These are phyloP conservation scores for Babylonia areolata DNA, from an alignment of 1,140 invertebrate species.

Conservation along the genomic window DNA sequence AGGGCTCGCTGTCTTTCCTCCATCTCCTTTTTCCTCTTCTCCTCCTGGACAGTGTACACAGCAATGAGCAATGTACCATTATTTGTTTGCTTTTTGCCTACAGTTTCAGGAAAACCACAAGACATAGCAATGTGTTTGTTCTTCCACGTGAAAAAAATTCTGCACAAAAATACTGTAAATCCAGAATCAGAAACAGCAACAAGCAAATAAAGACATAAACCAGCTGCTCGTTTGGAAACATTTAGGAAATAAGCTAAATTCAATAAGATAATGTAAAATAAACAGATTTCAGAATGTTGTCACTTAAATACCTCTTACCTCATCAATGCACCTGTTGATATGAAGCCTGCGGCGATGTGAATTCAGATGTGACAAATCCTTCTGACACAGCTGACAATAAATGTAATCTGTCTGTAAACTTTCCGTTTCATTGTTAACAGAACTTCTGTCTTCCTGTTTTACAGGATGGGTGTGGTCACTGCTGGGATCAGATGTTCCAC, in stretches of 20 bases:
- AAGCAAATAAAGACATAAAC: neutral
- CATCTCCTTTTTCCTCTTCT: conserved; percentile 45
- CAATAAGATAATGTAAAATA: neutral
- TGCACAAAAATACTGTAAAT: neutral
- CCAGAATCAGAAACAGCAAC: neutral
- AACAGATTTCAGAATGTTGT: too few relatives aligned
- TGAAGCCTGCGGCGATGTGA: conserved; percentile 57
- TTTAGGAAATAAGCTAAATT: neutral
- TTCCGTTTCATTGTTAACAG: neutral
- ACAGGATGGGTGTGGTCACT: neutral
- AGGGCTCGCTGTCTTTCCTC: conserved; percentile 40
- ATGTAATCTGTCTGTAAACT: conserved; percentile 31
- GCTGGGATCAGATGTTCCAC: neutral
- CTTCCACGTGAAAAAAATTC: neutral
- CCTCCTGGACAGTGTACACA: conserved; percentile 26
- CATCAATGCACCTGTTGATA: conserved; percentile 61
- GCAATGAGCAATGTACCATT: neutral
- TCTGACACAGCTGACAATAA: conserved; percentile 62
- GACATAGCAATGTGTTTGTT: neutral
- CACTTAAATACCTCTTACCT: conserved; percentile 43
- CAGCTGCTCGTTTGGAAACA: too few relatives aligned
- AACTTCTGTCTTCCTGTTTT: too few relatives aligned
- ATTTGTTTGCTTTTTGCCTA: too few relatives aligned
- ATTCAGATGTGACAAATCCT: conserved; percentile 58
- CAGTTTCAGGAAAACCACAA: neutral